Evolutionary conservation across 1,140 invertebrate species (phyloP), one percentile per base, ranked within the genome.

Genomic region (Geopemphigus sp.): DNA sequence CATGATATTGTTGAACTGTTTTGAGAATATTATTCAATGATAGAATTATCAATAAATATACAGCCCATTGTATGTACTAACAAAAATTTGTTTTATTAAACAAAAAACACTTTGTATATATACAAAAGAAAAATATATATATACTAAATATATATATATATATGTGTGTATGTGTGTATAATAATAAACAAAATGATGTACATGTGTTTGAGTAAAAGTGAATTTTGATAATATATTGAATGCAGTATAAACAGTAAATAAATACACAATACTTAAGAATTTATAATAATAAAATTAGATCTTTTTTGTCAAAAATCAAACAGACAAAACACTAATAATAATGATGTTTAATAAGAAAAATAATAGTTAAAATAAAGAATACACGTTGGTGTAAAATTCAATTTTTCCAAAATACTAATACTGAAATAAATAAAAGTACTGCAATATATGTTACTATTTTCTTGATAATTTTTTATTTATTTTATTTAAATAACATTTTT

Each of bases 211-310:
- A n/a, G n/a, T n/a, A n/a, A n/a, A n/a, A n/a, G 32, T 4, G 32
- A 39, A 39, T 39, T 39, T 8, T 39, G 32, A 8, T 39, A 39
- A 39, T 39, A 39, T n/a, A 39, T 8, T 39, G 3, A 4, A 39
- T 39, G 32, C 32, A 8, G 32, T 39, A 39, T 39, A 39, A 66
- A 66, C 63, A 66, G 19, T 66, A 66, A 66, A 66, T 66, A 63
- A 32, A 66, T 17, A 66, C 32, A 66, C 19, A 39, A 66, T n/a
- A n/a, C 19, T 39, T 66, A 66, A 39, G 29, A 66, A 45, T 14
- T 39, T 22, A 66, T 39, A 12, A 50, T 50, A 50, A 50, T 66
- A 22, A 14, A 66, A 45, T 1, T 39, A 66, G 29, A 66, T 66
- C 0, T n/a, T 66, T 66, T 54, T 22, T 19, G 29, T 5, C 11